phyloP scores from a whole-genome alignment of 2,113 vertebrate genomes.

The Smithornis capensis region DNA sequence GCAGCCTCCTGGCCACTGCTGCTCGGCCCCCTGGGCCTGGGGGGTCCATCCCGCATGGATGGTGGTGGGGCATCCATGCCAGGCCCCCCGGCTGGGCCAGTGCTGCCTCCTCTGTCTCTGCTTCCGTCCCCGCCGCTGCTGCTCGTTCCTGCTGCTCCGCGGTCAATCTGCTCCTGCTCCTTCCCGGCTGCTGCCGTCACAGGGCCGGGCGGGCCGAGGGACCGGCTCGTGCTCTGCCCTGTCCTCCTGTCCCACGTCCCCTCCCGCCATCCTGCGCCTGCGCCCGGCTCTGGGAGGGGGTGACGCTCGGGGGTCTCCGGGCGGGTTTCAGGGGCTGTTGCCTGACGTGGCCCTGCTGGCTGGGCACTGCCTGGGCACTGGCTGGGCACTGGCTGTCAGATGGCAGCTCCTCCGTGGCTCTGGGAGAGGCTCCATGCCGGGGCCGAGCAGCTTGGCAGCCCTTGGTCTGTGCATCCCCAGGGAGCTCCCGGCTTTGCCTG shows the following conservation, averaged over 20 bases:
- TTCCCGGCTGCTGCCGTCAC: not conserved
- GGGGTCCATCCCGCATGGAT: rapidly evolving
- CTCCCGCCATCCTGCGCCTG: not conserved
- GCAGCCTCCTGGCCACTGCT: not conserved
- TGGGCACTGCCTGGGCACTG: not conserved
- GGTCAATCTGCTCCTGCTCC: rapidly evolving
- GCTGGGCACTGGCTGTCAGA: not conserved
- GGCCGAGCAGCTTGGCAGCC: not conserved
- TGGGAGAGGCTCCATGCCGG: rapidly evolving
- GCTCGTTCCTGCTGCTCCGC: not conserved
- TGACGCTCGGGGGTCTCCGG: not conserved
- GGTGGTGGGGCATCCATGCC: not conserved
- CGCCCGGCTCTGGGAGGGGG: not conserved
- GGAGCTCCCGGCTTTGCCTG: not conserved
- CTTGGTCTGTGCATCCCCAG: not conserved
- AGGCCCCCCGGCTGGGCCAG: rapidly evolving
- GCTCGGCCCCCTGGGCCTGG: not conserved
- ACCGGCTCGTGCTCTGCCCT: not conserved
- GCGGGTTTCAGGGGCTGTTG: not conserved
- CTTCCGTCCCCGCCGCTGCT: not conserved
- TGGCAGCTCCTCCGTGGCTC: not conserved
- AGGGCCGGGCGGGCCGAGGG: not conserved
- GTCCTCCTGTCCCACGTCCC: not conserved
- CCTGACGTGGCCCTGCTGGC: not conserved
- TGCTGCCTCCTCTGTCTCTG: not conserved